Evolutionary conservation across 2,797 vertebrate genomes (phyloP), one percentile per base, ranked within the genome.

Genomic region (Propithecus perrieri): DNA sequence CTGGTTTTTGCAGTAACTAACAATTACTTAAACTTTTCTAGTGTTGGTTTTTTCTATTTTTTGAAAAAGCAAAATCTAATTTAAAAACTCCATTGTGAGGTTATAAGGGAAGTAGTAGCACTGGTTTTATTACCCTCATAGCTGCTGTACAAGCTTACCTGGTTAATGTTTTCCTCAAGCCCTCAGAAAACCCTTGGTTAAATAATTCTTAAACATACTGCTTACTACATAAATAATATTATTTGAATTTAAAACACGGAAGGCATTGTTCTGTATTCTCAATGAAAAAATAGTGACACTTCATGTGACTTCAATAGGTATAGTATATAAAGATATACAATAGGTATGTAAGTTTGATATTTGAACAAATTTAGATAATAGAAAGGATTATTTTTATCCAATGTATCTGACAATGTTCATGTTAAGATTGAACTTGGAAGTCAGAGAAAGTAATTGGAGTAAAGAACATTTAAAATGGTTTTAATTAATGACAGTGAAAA

Each of bases 351-450:
- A 15, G 26, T 55, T 78, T 35, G 22, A 35, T 78, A 14, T 24
- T 14, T 18, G 28, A n/a, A 65, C 13, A 84, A 65, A 93, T 53
- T 41, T 35, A 91, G 38, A 90, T 48, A 90, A 85, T 0, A 46
- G 11, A 67, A 81, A 91, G 43, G 26, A 92, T 50, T 90, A 89
- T 69, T 94, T 89, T 85, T 38, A 72, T 59, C 20, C 48, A 90
- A 46, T 0, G 14, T 12, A 33, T 69, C 33, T 95, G 74, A 38
- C 28, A 78, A 57, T 50, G 8, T 86, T 83, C 59, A 22, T 55
- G 18, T 38, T 63, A 85, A 88, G 22, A 85, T 5, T 50, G 33
- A 92, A 75, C 30, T 63, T 89, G 50, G 18, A 93, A 89, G 1
- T 69, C 12, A 92, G 55, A 74, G 43, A 80, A 91, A 79, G 2